phyloP scores from a whole-genome alignment of 2,888 invertebrate genomes.

The Caenorhabditis parvicauda region DNA sequence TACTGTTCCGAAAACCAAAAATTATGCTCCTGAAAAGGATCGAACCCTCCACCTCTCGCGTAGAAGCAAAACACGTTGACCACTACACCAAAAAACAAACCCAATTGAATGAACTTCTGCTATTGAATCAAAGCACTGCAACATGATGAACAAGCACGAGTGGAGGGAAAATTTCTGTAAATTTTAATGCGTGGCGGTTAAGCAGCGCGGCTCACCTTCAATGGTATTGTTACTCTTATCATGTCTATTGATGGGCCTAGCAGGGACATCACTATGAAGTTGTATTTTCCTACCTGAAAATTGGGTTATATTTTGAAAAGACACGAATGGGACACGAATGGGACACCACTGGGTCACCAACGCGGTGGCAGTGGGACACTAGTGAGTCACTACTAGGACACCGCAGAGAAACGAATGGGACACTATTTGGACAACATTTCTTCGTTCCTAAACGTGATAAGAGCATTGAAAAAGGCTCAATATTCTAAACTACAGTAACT shows the following conservation, averaged over 20 bases:
- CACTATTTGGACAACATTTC: too few species aligned
- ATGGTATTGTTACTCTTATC: conserved; percentile 18
- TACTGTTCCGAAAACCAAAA: too few species aligned
- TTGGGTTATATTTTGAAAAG: neutral
- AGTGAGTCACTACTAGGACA: too few species aligned
- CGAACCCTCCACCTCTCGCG: conserved; percentile 20
- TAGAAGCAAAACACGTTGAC: neutral
- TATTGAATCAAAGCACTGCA: conserved; percentile 42
- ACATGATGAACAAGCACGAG: conserved; percentile 18
- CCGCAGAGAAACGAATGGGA: too few species aligned
- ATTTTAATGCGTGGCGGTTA: neutral
- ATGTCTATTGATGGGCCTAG: conserved; percentile 33
- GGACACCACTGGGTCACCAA: too few species aligned
- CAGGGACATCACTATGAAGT: conserved; percentile 33
- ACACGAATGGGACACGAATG: neutral
- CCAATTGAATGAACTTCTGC: conserved; percentile 44
- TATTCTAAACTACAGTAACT: too few species aligned
- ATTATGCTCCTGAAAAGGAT: too few species aligned
- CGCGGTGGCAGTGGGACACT: too few species aligned
- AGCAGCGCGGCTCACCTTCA: conserved; percentile 2
- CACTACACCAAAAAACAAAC: neutral
- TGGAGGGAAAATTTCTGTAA: conserved; percentile 24
- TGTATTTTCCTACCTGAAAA: conserved; percentile 17
- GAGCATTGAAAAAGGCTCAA: too few species aligned
- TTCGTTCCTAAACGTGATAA: too few species aligned